Conservation (phyloP, 2,888 invertebrate genomes). For the Oscheius myriophilus region DNA sequence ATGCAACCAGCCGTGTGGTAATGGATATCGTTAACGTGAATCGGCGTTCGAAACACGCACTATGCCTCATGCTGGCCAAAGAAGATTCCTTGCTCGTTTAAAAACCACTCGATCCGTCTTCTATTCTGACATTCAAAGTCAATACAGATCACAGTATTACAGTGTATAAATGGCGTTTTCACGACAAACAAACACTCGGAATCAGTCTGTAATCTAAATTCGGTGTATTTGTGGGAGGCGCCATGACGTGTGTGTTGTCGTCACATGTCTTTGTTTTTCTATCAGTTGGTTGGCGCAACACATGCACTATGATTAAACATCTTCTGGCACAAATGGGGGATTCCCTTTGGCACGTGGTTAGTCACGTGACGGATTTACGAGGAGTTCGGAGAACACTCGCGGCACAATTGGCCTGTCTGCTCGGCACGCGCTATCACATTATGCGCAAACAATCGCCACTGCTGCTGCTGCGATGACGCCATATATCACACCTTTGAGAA, state of each 20-base stretch:
- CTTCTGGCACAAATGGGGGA: background rate
- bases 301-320: too few relatives aligned
- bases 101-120: too few relatives aligned
- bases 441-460: slow-evolving; percentile 28
- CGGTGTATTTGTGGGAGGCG: too few relatives aligned
- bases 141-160: too few relatives aligned
- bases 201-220: too few relatives aligned
- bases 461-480: slow-evolving; percentile 17
- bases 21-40: background rate
- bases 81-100: too few relatives aligned
- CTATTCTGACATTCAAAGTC: too few relatives aligned
- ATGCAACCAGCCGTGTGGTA: slow-evolving; percentile 4
- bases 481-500: slow-evolving; percentile 32
- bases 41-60: background rate
- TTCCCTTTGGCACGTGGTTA: slow-evolving; percentile 10
- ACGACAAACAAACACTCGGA: too few relatives aligned
- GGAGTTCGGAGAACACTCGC: background rate
- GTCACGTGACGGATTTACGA: slow-evolving; percentile 10
- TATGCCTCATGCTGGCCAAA: background rate
- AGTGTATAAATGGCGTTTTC: too few relatives aligned
- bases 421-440: slow-evolving; percentile 20
- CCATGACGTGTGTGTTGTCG: too few relatives aligned
- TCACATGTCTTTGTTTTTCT: too few relatives aligned
- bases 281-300: too few relatives aligned
- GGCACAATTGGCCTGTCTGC: background rate